Conservation (phyloP, 2,888 invertebrate species). For the Ennomos erosarius region DNA sequence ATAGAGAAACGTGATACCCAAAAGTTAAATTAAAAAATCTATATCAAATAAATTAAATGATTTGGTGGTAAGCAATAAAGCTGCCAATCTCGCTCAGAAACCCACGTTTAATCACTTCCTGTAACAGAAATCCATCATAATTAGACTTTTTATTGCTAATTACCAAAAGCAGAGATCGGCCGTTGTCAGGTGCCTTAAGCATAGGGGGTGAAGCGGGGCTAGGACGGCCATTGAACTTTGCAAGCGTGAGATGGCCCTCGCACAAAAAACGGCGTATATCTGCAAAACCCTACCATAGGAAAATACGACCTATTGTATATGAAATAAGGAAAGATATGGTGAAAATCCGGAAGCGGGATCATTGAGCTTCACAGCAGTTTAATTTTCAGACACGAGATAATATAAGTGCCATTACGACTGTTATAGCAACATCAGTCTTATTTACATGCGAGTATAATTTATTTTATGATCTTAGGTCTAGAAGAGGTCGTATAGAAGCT, state of each 20-base stretch:
- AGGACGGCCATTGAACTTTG: slow-evolving; percentile 81
- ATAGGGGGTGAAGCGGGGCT: slow-evolving; percentile 58
- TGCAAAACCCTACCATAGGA: slow-evolving; percentile 40
- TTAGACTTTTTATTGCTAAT: slow-evolving; percentile 70
- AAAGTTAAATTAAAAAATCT: no score
- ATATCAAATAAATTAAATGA: no score
- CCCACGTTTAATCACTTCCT: slow-evolving; percentile 56
- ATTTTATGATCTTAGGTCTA: slow-evolving; percentile 39
- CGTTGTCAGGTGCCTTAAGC: slow-evolving; percentile 57
- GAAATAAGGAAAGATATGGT: slow-evolving; percentile 49
- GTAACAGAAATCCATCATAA: slow-evolving; percentile 60
- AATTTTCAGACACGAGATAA: slow-evolving; percentile 54
- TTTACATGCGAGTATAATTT: slow-evolving; percentile 22
- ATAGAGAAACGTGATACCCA: no score
- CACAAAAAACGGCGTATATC: slow-evolving; percentile 52
- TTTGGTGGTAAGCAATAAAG: neutral
- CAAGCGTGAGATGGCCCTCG: slow-evolving; percentile 50
- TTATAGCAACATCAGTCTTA: slow-evolving; percentile 44
- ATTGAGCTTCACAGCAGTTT: slow-evolving; percentile 80
- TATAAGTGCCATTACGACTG: slow-evolving; percentile 44
- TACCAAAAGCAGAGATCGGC: slow-evolving; percentile 70
- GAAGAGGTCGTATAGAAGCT: slow-evolving; percentile 67
- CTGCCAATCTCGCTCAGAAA: slow-evolving; percentile 4
- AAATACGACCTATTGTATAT: slow-evolving; percentile 46
- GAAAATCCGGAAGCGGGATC: slow-evolving; percentile 69